A percentile compares a stretch with the other conserved stretches of the same genome.
Evolutionary conservation across 2,113 vertebrate species (phyloP).

Genomic region (Megaceryle torquata): DNA sequence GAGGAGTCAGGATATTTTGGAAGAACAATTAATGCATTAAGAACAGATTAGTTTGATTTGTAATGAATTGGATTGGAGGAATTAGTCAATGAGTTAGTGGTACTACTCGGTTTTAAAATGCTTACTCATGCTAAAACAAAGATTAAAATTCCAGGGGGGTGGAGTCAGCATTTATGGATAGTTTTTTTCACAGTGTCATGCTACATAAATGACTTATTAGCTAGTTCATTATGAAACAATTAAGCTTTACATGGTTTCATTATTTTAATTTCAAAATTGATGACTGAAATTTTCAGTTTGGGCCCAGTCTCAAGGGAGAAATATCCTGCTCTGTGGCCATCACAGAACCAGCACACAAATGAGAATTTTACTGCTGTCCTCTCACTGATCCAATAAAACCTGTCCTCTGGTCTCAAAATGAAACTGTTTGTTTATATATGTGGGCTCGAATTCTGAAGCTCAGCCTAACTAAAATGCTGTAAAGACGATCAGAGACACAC

Average conservation of each 20-base stretch:
- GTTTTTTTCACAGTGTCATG: background rate
- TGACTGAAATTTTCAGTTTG: background rate
- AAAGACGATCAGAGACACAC: background rate
- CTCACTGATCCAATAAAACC: background rate
- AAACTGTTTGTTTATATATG: background rate
- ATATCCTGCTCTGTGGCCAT: background rate
- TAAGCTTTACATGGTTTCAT: background rate
- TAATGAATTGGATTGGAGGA: background rate
- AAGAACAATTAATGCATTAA: background rate
- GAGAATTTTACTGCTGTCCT: background rate
- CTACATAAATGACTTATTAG: background rate
- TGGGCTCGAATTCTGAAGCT: background rate
- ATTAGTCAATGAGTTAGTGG: background rate
- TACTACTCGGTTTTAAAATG: background rate
- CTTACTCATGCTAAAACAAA: background rate
- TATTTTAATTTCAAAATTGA: background rate
- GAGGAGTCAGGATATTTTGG: background rate
- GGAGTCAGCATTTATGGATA: background rate
- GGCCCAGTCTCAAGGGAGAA: background rate
- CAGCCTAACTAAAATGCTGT: background rate
- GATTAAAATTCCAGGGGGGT: rapidly evolving
- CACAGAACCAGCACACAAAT: background rate
- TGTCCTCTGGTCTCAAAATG: background rate
- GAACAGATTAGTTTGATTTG: background rate
- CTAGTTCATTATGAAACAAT: background rate